phyloP scores from a whole-genome alignment of 2,888 invertebrate species.

The Anorthoa munda region DNA sequence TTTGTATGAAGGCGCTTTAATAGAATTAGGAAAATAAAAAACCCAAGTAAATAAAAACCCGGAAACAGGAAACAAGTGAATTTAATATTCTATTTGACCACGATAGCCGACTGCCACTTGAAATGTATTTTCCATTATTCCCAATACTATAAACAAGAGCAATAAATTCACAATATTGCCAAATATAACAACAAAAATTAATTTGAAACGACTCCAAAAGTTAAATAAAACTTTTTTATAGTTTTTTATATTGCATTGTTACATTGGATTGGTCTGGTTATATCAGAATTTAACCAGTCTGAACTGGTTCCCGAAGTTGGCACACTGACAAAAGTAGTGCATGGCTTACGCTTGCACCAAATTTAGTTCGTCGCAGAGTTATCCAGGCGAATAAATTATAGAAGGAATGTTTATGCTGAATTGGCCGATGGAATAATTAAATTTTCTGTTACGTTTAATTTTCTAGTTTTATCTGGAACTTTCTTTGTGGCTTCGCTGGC shows the following conservation, averaged over 20 bases:
- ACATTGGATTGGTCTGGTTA: conserved; percentile 72
- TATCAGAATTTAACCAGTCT: conserved; percentile 76
- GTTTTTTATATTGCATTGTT: conserved; percentile 66
- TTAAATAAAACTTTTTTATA: conserved; percentile 67
- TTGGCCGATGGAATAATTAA: conserved; percentile 54
- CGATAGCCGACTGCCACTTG: conserved; percentile 7
- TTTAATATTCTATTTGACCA: not conserved
- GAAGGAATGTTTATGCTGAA: conserved; percentile 63
- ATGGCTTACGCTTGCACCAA: conserved; percentile 63
- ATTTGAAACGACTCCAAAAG: conserved; percentile 68
- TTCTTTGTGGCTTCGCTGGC: conserved; percentile 25
- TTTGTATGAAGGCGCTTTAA: not conserved
- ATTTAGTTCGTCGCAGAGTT: conserved; percentile 65
- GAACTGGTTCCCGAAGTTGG: conserved; percentile 77
- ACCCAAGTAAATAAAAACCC: not conserved
- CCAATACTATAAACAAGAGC: conserved; percentile 38
- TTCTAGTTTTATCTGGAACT: conserved; percentile 43
- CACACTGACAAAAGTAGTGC: conserved; percentile 77
- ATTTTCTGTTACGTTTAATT: conserved; percentile 43
- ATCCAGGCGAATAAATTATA: conserved; percentile 63
- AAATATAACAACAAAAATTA: conserved; percentile 60
- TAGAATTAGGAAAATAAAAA: not conserved
- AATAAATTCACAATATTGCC: conserved; percentile 59
- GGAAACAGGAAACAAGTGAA: not conserved
- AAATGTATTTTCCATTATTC: conserved; percentile 39